phyloP scores from a whole-genome alignment of 2,113 vertebrate genomes.

The Calidris pygmaea region DNA sequence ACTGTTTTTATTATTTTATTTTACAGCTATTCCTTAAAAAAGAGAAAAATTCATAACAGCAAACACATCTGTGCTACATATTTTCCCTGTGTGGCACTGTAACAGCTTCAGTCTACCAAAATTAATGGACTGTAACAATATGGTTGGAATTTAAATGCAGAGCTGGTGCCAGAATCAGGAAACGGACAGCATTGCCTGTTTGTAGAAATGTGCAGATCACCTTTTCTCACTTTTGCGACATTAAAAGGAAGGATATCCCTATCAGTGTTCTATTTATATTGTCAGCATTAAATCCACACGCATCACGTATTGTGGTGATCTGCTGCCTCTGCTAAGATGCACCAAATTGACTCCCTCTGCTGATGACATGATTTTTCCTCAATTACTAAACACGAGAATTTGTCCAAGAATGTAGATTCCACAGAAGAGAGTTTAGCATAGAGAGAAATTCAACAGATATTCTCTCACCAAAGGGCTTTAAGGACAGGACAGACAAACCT shows the following conservation, averaged over 20 bases:
- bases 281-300: neutral
- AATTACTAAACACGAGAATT: neutral
- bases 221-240: neutral
- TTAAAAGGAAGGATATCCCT: neutral
- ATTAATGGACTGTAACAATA: conserved; percentile 50
- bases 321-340: neutral
- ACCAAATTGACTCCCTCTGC: neutral
- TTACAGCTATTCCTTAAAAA: conserved; percentile 20
- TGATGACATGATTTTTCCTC: neutral
- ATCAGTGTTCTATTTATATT: neutral
- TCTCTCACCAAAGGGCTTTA: neutral
- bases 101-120: conserved; percentile 20
- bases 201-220: neutral
- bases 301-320: neutral
- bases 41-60: neutral
- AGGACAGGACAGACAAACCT: neutral
- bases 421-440: neutral
- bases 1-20: conserved; percentile 34
- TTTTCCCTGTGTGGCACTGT: conserved; percentile 44
- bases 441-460: neutral
- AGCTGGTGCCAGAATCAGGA: neutral
- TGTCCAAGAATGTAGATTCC: neutral
- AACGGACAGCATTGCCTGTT: neutral
- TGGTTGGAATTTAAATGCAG: conserved; percentile 31
- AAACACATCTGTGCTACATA: conserved; percentile 54